Evolutionary conservation across 2,888 invertebrate species (phyloP), one percentile per base, ranked within the genome.

Genomic region (Patella ulyssiponensis): DNA sequence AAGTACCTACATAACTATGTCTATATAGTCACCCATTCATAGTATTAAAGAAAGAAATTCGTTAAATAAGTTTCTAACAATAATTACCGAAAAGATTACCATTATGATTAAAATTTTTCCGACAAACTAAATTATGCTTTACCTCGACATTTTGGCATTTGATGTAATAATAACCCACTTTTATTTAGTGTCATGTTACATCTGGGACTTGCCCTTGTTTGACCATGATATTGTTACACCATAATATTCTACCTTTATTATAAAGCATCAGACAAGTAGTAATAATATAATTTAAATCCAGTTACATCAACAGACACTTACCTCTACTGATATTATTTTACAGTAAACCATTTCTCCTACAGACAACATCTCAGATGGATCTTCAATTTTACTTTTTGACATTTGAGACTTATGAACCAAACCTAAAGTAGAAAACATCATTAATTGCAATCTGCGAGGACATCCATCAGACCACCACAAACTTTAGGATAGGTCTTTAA

Each of bases 381-480:
- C 87, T 27, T 91, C 90, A n/a, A 91, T 86, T 69, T 85, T 83
- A 2, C 86, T 77, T 51, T 84, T 84, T 0, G 90, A 89, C 84
- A 91, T 90, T 84, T 91, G 91, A 7, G 88, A 88, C 75, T 88
- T 89, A 82, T 91, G 91, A 9, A 90, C 90, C 54, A 91, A 81
- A 73, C 91, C 91, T 91, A 78, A 33, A 79, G 7, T 44, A 44
- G 44, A 44, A 44, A 44, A 44, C 44, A 9, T 44, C 9, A 44
- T 44, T 44, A 44, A 44, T 44, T 44, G 44, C 7, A 1, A 44
- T 44, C 44, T 44, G 44, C 7, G 9, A 5, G 44, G 44, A 7
- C 7, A 44, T 44, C 7, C 44, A 44, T 44, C 44, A 44, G 44
- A 44, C 9, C 44, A 44, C 9, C 44, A 44, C 9, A 44, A 4